Conservation (phyloP, 23 tunicate genomes). For the Ciona savignyi region DNA sequence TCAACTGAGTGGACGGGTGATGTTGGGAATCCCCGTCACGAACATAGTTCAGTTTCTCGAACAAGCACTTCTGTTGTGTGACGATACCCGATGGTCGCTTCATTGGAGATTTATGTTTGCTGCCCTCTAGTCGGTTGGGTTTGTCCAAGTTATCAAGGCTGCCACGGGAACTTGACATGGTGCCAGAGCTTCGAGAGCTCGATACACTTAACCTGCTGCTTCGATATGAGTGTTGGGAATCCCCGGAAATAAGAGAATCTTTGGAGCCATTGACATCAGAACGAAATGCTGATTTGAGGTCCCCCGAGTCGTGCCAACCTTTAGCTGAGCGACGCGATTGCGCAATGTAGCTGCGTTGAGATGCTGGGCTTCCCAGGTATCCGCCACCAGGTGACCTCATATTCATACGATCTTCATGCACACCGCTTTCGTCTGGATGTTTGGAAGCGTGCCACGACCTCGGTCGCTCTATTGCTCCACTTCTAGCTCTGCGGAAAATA, state of each 20-base stretch:
- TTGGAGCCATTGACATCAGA: constrained; percentile 54
- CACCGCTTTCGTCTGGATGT: constrained; percentile 27
- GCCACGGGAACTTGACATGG: constrained; percentile 60
- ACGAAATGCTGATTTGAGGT: constrained; percentile 44
- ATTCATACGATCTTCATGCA: not conserved
- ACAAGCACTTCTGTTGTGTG: constrained; percentile 32
- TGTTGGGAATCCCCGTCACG: constrained; percentile 5
- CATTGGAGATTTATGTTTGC: constrained; percentile 20
- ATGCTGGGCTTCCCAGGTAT: constrained; percentile 16
- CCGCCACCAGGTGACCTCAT: constrained; percentile 57
- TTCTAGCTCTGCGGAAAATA: constrained; percentile 41
- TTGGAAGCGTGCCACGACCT: constrained; percentile 95
- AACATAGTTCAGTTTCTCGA: constrained; percentile 41
- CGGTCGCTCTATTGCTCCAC: constrained; percentile 58
- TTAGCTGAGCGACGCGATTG: constrained; percentile 33
- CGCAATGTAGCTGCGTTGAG: constrained; percentile 9
- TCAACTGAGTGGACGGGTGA: constrained; percentile 8
- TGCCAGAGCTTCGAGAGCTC: constrained; percentile 51
- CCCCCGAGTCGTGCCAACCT: constrained; percentile 86
- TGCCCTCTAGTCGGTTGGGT: constrained; percentile 8
- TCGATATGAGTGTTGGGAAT: constrained; percentile 45
- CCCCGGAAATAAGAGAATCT: constrained; percentile 53
- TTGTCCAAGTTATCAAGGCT: constrained; percentile 54
- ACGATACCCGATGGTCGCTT: constrained; percentile 44
- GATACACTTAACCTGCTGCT: constrained; percentile 45